A percentile compares a stretch with the other conserved stretches of the same genome.
Conservation (phyloP, 2,113 vertebrate species). For the Oryzias woworae region DNA sequence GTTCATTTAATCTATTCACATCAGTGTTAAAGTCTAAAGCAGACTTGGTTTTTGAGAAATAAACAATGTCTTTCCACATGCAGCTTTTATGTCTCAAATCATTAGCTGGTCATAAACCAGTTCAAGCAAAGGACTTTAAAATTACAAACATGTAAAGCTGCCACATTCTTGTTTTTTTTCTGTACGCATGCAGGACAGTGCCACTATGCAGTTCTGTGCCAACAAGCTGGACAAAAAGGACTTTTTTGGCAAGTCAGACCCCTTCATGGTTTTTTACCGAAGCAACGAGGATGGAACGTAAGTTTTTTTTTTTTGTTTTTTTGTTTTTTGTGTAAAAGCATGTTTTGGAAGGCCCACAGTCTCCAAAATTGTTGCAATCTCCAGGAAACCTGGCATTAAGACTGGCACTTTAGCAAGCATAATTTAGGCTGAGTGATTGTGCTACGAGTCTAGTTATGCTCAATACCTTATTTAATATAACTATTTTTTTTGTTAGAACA, state of each 20-base stretch:
- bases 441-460: no score
- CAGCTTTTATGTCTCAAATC: no score
- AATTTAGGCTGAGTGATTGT: no score
- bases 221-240: conserved; percentile 95
- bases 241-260: conserved; percentile 92
- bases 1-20: no score
- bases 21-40: no score
- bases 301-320: conserved; percentile 53
- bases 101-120: no score
- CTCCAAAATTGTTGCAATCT: neutral
- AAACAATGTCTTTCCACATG: no score
- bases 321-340: neutral
- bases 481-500: no score
- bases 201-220: conserved; percentile 92
- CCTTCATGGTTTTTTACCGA: conserved; percentile 91
- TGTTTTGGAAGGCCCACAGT: neutral
- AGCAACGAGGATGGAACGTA: conserved; percentile 94
- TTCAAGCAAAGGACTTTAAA: neutral
- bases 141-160: neutral
- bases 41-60: no score
- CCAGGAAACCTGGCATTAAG: no score
- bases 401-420: no score
- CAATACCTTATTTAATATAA: no score
- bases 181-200: conserved; percentile 77
- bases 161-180: neutral